Percentiles rank a stretch among this genome's conserved stretches.
These are phyloP conservation scores for Polypterus senegalus DNA, from an alignment of 2,113 vertebrate genomes.

Conservation along the genomic window DNA sequence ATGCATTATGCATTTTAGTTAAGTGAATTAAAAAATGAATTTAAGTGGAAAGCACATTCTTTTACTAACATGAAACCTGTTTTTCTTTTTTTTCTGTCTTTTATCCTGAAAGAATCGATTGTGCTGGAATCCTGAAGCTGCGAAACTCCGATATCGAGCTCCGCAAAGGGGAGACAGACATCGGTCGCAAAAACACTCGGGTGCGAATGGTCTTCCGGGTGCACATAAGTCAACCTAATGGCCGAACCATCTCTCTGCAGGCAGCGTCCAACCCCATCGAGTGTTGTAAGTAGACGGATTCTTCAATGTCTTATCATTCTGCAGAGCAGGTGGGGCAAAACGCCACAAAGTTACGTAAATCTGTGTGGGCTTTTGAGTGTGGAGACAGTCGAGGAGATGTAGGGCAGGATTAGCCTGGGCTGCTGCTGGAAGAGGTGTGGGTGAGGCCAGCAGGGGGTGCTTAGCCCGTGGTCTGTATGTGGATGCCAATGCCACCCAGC, in stretches of 20 bases:
- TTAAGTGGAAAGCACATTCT: not conserved
- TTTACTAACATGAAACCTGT: not conserved
- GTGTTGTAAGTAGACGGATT: constrained; percentile 71
- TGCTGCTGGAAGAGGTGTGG: too few relatives aligned
- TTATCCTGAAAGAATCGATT: constrained; percentile 66
- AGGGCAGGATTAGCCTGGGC: too few relatives aligned
- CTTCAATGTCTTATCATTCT: too few relatives aligned
- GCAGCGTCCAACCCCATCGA: constrained; percentile 83
- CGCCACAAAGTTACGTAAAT: too few relatives aligned
- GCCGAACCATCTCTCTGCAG: constrained; percentile 77
- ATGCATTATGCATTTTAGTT: not conserved
- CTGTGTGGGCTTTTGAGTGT: too few relatives aligned
- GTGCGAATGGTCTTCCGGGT: constrained; percentile 85
- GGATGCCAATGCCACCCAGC: too few relatives aligned
- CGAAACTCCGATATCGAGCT: constrained; percentile 90
- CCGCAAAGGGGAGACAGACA: constrained; percentile 88
- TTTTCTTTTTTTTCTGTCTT: constrained; percentile 12
- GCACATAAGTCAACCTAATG: constrained; percentile 76
- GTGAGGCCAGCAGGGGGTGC: too few relatives aligned
- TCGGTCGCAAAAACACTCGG: constrained; percentile 83
- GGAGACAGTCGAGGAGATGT: too few relatives aligned
- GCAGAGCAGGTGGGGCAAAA: too few relatives aligned
- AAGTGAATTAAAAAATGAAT: not conserved
- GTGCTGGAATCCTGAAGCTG: constrained; percentile 85
- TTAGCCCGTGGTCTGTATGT: too few relatives aligned